Conservation (phyloP, 1,140 invertebrate genomes). For the Hypsibius dujardini region DNA sequence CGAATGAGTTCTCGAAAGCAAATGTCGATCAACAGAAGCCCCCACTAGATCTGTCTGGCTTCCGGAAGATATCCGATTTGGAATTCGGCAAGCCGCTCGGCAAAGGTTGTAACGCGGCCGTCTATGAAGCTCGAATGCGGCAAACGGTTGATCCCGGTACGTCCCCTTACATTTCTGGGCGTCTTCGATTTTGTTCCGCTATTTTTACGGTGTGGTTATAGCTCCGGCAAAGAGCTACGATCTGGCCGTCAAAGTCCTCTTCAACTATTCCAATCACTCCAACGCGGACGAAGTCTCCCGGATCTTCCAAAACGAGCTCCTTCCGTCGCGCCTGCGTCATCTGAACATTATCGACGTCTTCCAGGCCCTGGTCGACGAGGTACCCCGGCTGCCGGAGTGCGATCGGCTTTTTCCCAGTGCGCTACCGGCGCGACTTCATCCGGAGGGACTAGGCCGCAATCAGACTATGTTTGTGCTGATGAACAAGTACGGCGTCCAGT, state of each 20-base stretch:
- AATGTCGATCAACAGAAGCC: background rate
- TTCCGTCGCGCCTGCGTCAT: slow-evolving; percentile 53
- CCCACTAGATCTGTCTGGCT: background rate
- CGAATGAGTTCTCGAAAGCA: background rate
- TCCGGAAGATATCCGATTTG: background rate
- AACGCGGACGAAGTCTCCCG: slow-evolving; percentile 54
- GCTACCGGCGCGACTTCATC: slow-evolving; percentile 43
- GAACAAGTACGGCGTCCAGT: slow-evolving; percentile 46
- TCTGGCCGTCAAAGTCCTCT: slow-evolving; percentile 73
- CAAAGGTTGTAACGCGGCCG: slow-evolving; percentile 9
- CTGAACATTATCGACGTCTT: slow-evolving; percentile 67
- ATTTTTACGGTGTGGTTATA: slow-evolving; percentile 21
- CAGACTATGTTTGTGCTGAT: slow-evolving; percentile 72
- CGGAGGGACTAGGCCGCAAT: slow-evolving; percentile 55
- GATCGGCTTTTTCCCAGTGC: slow-evolving; percentile 54
- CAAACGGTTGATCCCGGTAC: background rate
- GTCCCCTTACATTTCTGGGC: background rate
- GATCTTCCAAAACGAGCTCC: slow-evolving; percentile 59
- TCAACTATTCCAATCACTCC: slow-evolving; percentile 69
- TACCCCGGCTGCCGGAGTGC: slow-evolving; percentile 50
- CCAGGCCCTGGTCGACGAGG: slow-evolving; percentile 52
- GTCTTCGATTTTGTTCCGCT: background rate
- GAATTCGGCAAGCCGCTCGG: slow-evolving; percentile 4
- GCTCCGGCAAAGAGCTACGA: slow-evolving; percentile 35
- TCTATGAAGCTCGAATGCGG: slow-evolving; percentile 1